These are phyloP conservation scores for Chaenogobius annularis DNA, from an alignment of 2,113 vertebrate genomes.

Conservation along the genomic window DNA sequence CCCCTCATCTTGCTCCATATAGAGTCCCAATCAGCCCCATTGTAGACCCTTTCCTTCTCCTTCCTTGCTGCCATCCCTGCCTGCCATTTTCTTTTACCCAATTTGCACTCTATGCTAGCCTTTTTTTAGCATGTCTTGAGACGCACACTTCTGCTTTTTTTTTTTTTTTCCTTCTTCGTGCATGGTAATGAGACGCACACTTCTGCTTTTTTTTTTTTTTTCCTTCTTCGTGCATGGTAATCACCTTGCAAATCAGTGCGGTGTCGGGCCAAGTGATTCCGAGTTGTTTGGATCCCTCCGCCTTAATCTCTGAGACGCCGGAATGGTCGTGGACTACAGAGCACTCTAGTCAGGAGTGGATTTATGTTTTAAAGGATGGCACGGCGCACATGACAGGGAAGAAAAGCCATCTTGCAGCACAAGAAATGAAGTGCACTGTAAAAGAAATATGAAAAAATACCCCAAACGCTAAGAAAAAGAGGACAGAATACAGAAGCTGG, in stretches of 20 bases:
- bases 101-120: constrained; percentile 25
- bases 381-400: constrained; percentile 60
- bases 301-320: constrained; percentile 69
- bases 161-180: constrained; percentile 15
- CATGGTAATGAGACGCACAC: constrained; percentile 63
- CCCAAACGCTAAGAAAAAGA: constrained; percentile 34
- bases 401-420: constrained; percentile 61
- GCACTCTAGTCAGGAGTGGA: constrained; percentile 63
- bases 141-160: constrained; percentile 34
- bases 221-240: constrained; percentile 56
- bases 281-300: constrained; percentile 71
- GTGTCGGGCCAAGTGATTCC: constrained; percentile 66
- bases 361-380: constrained; percentile 65
- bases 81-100: constrained; percentile 8
- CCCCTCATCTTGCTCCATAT: constrained; percentile 21
- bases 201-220: constrained; percentile 23
- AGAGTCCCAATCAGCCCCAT: constrained; percentile 48
- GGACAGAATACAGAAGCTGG: constrained; percentile 51
- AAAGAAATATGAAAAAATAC: constrained; percentile 31
- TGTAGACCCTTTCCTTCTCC: constrained; percentile 13
- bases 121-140: constrained; percentile 28
- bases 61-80: background rate
- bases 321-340: constrained; percentile 55
- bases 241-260: constrained; percentile 77
- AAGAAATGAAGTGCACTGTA: constrained; percentile 61